phyloP scores from a whole-genome alignment of 1,140 invertebrate species.

The Lycorma delicatula region DNA sequence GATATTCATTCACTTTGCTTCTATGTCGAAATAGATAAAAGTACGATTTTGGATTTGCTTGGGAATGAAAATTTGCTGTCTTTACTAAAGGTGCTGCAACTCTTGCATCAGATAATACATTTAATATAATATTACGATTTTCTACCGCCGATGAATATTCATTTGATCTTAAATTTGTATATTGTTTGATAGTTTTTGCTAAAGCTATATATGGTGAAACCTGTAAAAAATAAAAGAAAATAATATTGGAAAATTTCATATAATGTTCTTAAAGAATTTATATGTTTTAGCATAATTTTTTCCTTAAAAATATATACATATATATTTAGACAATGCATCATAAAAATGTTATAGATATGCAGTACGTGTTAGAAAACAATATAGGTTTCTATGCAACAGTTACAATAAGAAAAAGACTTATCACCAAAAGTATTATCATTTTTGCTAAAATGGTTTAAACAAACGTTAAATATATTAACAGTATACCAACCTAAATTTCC shows the following conservation, averaged over 20 bases:
- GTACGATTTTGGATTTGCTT: conserved; percentile 71
- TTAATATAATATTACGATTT: conserved; percentile 77
- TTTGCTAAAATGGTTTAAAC: too few relatives aligned
- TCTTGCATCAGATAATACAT: conserved; percentile 87
- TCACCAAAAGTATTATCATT: too few relatives aligned
- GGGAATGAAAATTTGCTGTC: conserved; percentile 84
- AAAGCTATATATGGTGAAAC: conserved; percentile 50
- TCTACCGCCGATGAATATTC: conserved; percentile 18
- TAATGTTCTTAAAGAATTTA: not conserved
- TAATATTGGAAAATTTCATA: not conserved
- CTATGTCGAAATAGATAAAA: conserved; percentile 92
- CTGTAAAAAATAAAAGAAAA: conserved; percentile 10
- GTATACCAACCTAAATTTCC: too few relatives aligned
- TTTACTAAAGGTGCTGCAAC: conserved; percentile 87
- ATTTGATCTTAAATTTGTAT: conserved; percentile 36
- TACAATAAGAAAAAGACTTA: too few relatives aligned
- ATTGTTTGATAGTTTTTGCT: conserved; percentile 57
- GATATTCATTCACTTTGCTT: conserved; percentile 82
- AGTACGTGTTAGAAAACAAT: too few relatives aligned
- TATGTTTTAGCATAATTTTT: not conserved
- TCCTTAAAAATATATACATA: too few relatives aligned
- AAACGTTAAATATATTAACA: too few relatives aligned
- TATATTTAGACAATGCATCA: too few relatives aligned
- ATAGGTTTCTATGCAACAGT: too few relatives aligned
- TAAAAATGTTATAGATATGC: too few relatives aligned